Percentiles rank a stretch among this genome's conserved stretches.
phyloP scores from a whole-genome alignment of 2,113 vertebrate species.

The Epinephelus cyanopodus region DNA sequence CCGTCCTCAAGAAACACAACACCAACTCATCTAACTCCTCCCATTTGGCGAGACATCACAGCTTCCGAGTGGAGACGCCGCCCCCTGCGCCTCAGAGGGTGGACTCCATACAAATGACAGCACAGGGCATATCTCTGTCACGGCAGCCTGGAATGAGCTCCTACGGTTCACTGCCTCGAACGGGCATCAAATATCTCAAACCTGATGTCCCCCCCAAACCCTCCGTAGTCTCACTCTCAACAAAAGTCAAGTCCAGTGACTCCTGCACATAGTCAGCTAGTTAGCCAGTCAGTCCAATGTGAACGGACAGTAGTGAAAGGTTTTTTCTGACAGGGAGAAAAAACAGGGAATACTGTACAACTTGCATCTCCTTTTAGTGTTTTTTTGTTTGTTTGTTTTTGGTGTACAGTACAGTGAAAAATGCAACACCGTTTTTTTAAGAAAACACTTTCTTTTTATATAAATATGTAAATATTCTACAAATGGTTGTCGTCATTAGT shows the following conservation, averaged over 20 bases:
- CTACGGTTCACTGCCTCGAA: constrained; percentile 94
- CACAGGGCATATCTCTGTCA: constrained; percentile 88
- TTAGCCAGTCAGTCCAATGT: constrained; percentile 53
- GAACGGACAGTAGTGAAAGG: constrained; percentile 67
- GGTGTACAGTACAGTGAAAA: constrained; percentile 85
- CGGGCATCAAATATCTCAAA: constrained; percentile 93
- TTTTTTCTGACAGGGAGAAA: constrained; percentile 65
- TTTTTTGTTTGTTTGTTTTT: constrained; percentile 77
- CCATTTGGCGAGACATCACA: constrained; percentile 95
- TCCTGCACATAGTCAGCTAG: constrained; percentile 93
- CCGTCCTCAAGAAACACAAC: constrained; percentile 96
- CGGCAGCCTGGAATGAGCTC: constrained; percentile 92
- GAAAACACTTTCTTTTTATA: constrained; percentile 81
- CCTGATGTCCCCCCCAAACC: constrained; percentile 98
- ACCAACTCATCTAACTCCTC: constrained; percentile 99
- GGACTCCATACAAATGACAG: constrained; percentile 97
- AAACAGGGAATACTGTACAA: constrained; percentile 83
- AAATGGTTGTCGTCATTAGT: constrained; percentile 79
- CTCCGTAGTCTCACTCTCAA: constrained; percentile 91
- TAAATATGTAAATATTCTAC: constrained; percentile 84
- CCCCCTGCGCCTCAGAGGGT: constrained; percentile 96
- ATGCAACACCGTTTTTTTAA: constrained; percentile 81
- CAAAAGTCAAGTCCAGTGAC: constrained; percentile 94
- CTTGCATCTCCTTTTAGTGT: constrained; percentile 84
- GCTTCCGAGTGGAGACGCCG: constrained; percentile 94